Base-by-base conservation (phyloP, 2,888 invertebrate species). In the Lepidocyrtinus sp. region DNA sequence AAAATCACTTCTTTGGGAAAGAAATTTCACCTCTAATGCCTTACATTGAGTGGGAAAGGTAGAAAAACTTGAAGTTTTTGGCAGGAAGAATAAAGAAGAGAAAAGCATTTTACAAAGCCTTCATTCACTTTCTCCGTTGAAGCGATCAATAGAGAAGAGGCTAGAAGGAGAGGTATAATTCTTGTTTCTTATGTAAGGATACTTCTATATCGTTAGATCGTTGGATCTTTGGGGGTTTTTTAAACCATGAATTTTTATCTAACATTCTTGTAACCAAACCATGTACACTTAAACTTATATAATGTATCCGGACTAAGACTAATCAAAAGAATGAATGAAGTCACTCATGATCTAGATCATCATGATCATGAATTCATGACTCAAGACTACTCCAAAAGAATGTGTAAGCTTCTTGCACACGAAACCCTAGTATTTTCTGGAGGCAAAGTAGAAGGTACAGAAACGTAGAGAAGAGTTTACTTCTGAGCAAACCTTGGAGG, bases 401-500 rank as follows among this genome's bases (percentile, higher is more conserved):
- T 36, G n/a, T n/a, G n/a, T n/a, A n/a, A n/a, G n/a, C n/a, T n/a
- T n/a, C n/a, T n/a, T n/a, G n/a, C n/a, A n/a, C n/a, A n/a, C n/a
- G n/a, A 36, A 36, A 12, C 12, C 12, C 36, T 36, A 7, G 5
- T 36, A 36, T 36, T 36, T 36, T 36, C 36, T 36, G 5, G 5
- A 36, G 12, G 36, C 12, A 36, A 36, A 36, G 36, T 36, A 36
- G 36, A 36, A 36, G 36, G 12, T 7, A 12, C 5, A 36, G 36
- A 24, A 22, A 63, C 7, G 63, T 7, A 24, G 63, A 63, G 5
- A 22, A 24, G 55, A 24, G 27, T 59, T 77, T 71, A 64, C 36
- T 36, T 36, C 36, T 36, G 12, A 36, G 36, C 36, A 5, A 36
- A 36, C 61, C n/a, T n/a, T n/a, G n/a, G n/a, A n/a, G n/a, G n/a